Base-by-base conservation (phyloP, 2,797 vertebrate genomes). In the Notolepis coatsorum region DNA sequence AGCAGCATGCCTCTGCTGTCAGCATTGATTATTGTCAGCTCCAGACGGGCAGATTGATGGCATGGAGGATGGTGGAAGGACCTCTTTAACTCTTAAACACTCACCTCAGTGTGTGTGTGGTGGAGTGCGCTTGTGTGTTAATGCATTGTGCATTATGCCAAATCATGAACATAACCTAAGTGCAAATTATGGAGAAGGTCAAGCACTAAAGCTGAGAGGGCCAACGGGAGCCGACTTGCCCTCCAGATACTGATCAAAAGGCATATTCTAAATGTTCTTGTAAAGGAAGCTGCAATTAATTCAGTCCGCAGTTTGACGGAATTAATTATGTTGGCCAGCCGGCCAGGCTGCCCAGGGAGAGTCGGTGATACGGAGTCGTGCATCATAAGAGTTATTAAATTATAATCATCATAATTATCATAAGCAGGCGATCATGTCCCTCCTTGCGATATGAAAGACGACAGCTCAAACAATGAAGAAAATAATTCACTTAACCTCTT, bases 11-110 rank as follows among this genome's bases (percentile, higher is more conserved):
- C 74, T 75, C 49, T 43, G 45, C 73, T 84, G 84, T 89, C 85
- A 70, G 57, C 50, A 61, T 65, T 76, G 69, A 86, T 88, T 52
- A 80, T 61, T 17, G 50, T 86, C 75, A 79, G 65, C 35, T 1
- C 47, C 27, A 43, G 60, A 68, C 66, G 7, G 58, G 21, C 27
- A 64, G 74, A 84, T 68, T 81, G 84, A 87, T 76, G 79, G 84
- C 65, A 58, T 23, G 69, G 67, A 61, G 33, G 70, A 42, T 57
- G 58, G 21, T 21, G 43, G 49, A 73, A 66, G 75, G 49, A 45
- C 72, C 55, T 38, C 47, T 0, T 13, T 17, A 42, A 7, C 39
- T 18, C 17, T 49, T 68, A 60, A 12, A 60, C 66, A 48, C 20
- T 71, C 60, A 41, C 59, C 62, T 55, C 28, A n/a, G 18, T 37